Conservation (phyloP, 2,113 vertebrate genomes). For the Daphoenositta chrysoptera region DNA sequence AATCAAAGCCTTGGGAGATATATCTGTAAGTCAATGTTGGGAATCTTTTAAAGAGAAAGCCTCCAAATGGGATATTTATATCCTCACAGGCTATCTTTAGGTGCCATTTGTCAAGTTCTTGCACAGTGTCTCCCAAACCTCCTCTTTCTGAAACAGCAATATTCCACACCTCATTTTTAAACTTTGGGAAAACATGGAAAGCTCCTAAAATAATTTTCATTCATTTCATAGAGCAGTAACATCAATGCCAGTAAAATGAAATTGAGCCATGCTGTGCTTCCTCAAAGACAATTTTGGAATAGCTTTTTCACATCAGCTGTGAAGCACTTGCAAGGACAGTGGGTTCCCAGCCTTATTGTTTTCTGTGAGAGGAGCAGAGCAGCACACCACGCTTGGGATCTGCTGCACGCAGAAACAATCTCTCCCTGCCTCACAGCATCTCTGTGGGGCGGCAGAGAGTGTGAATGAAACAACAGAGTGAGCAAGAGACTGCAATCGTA, state of each 20-base stretch:
- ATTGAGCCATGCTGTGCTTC: neutral
- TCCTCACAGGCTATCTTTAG: conserved; percentile 51
- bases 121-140: conserved; percentile 31
- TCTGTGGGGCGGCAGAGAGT: neutral
- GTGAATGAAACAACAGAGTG: neutral
- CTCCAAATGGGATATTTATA: conserved; percentile 38
- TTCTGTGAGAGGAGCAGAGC: neutral
- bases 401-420: neutral
- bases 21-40: conserved; percentile 1
- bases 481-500: neutral
- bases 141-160: conserved; percentile 13
- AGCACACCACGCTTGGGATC: accelerated
- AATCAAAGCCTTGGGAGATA: conserved; percentile 6
- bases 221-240: conserved; percentile 11
- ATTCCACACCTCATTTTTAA: conserved; percentile 42
- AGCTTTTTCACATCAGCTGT: neutral
- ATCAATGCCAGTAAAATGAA: neutral
- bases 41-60: conserved; percentile 22
- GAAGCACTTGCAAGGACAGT: neutral
- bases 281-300: neutral
- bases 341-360: neutral
- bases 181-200: neutral
- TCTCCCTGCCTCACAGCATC: neutral
- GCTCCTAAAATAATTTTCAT: conserved; percentile 22
- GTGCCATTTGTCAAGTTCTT: conserved; percentile 49